These are phyloP conservation scores for Gymnogyps californianus DNA, from an alignment of 2,113 vertebrate genomes.

Conservation along the genomic window DNA sequence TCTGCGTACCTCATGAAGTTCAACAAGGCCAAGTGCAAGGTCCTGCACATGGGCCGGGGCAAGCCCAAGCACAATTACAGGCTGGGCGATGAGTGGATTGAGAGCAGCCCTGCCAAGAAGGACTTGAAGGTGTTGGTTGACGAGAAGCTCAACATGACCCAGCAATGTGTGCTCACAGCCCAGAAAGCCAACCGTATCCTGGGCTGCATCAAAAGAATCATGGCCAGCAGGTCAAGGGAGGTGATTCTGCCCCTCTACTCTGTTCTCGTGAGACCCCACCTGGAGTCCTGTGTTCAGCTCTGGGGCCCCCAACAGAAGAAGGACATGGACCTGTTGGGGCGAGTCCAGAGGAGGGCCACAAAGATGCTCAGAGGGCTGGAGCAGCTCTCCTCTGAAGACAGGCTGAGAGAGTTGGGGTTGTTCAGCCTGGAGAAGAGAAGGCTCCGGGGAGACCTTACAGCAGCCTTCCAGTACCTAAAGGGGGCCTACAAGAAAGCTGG, in stretches of 20 bases:
- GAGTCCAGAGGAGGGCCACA: neutral
- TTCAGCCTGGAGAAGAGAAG: neutral
- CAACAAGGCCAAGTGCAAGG: neutral
- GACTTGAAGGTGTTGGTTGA: neutral
- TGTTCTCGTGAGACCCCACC: neutral
- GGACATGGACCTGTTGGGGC: neutral
- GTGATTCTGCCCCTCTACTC: neutral
- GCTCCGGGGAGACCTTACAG: too few species aligned
- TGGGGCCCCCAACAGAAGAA: neutral
- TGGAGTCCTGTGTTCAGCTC: neutral
- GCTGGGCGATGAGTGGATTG: neutral
- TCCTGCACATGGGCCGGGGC: neutral
- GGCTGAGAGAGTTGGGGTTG: neutral
- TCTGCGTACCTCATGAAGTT: neutral
- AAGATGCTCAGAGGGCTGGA: neutral
- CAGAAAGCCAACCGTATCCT: neutral
- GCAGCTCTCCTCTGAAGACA: neutral
- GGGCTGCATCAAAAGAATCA: fast-evolving
- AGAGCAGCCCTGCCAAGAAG: neutral
- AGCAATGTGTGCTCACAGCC: neutral
- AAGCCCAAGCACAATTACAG: neutral
- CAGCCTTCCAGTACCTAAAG: neutral
- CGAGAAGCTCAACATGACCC: neutral
- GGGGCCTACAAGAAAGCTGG: too few species aligned
- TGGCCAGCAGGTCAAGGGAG: neutral